phyloP scores from a whole-genome alignment of 1,140 invertebrate species.

The Drosophila rufa region DNA sequence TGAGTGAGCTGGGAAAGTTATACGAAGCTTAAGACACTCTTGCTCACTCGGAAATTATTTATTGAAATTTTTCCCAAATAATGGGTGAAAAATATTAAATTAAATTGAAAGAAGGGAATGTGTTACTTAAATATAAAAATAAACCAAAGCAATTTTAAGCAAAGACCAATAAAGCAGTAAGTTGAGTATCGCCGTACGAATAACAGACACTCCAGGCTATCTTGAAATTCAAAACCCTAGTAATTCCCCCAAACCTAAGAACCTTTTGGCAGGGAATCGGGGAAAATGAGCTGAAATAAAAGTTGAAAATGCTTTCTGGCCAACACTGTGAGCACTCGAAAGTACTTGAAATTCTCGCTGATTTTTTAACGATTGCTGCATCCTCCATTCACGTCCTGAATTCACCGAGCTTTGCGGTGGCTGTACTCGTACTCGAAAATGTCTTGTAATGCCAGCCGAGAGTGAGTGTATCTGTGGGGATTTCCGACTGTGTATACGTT shows the following conservation, averaged over 20 bases:
- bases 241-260: background rate
- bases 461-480: constrained; percentile 5
- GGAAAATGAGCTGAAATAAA: constrained; percentile 17
- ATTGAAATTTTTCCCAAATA: background rate
- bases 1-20: constrained; percentile 3
- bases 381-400: constrained; percentile 1
- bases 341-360: constrained; percentile 55
- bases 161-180: too few species aligned
- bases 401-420: constrained; percentile 16
- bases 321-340: constrained; percentile 23
- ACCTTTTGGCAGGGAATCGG: background rate
- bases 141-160: too few species aligned
- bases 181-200: too few species aligned
- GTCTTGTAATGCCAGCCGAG: constrained; percentile 46
- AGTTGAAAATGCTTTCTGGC: constrained; percentile 16
- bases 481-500: constrained; percentile 32
- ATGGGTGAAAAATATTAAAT: background rate
- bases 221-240: too few species aligned
- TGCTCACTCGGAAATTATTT: background rate
- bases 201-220: too few species aligned
- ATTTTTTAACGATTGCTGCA: constrained; percentile 52
- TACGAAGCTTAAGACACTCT: constrained; percentile 3
- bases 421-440: constrained; percentile 32
- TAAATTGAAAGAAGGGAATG: too few species aligned
- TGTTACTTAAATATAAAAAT: too few species aligned